Evolutionary conservation across 2,888 invertebrate species (phyloP).

Genomic region (Timema podura): DNA sequence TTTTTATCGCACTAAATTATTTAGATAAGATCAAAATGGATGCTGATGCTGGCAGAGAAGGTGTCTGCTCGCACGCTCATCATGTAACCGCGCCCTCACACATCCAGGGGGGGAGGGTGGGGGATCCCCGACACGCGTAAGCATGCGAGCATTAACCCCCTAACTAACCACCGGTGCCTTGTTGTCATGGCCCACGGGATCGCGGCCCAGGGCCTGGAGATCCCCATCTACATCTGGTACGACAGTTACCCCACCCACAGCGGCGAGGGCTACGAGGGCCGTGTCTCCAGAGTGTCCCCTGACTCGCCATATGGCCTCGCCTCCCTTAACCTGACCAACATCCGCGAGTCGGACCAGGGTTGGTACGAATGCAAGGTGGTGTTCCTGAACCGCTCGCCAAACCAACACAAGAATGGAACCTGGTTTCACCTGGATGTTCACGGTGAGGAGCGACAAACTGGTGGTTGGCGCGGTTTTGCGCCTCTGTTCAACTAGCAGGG

Average conservation of each 20-base stretch:
- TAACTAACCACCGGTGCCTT: neutral
- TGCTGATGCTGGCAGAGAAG: too few relatives aligned
- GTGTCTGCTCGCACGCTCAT: too few relatives aligned
- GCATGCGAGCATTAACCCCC: too few relatives aligned
- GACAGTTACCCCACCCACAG: conserved; percentile 96
- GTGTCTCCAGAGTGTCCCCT: conserved; percentile 83
- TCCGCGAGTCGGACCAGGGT: conserved; percentile 89
- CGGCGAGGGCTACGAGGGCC: conserved; percentile 88
- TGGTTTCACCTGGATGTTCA: conserved; percentile 98
- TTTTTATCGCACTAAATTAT: too few relatives aligned
- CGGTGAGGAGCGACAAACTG: conserved; percentile 47
- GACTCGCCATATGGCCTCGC: conserved; percentile 88
- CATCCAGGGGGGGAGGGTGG: too few relatives aligned
- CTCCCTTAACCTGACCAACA: conserved; percentile 92
- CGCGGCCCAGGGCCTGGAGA: conserved; percentile 79
- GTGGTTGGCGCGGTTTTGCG: neutral
- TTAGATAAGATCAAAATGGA: too few relatives aligned
- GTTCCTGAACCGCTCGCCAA: conserved; percentile 91
- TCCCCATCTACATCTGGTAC: conserved; percentile 97
- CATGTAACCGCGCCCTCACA: too few relatives aligned
- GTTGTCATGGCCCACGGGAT: conserved; percentile 4
- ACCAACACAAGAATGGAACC: conserved; percentile 89
- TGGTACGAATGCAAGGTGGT: conserved; percentile 95
- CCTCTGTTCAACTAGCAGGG: too few relatives aligned
- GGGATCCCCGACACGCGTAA: too few relatives aligned